Evolutionary conservation across 2,113 vertebrate species (phyloP).

Genomic region (Planiliza haematocheilus): DNA sequence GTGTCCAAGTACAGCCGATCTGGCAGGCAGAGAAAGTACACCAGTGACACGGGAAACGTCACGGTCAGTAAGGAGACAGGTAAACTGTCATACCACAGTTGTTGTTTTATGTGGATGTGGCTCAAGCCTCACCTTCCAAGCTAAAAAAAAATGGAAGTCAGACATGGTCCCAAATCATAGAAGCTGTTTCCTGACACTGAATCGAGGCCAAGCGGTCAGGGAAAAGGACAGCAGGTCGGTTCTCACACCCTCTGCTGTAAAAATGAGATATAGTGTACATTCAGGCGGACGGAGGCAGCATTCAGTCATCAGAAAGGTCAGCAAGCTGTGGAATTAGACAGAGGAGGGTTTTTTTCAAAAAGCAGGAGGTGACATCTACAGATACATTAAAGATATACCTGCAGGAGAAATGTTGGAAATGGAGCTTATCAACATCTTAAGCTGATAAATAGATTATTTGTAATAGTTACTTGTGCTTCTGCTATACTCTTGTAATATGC

Average conservation of each 20-base stretch:
- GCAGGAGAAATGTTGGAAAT: no score
- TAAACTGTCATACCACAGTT: fast-evolving
- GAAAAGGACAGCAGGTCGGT: slow-evolving; percentile 49
- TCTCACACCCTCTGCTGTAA: slow-evolving; percentile 55
- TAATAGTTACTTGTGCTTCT: no score
- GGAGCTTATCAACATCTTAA: no score
- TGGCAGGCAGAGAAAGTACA: no score
- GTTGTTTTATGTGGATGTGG: neutral
- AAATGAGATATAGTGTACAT: neutral
- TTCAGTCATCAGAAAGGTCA: neutral
- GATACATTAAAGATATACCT: neutral
- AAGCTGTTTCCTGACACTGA: slow-evolving; percentile 24
- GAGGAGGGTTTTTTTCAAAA: no score
- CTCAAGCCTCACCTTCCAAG: no score
- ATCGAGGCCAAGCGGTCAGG: slow-evolving; percentile 34
- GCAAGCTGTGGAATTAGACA: no score
- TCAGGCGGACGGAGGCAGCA: neutral
- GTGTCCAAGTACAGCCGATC: neutral
- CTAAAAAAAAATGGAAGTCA: neutral
- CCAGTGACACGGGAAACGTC: no score
- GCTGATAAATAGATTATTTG: no score
- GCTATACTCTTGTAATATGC: no score
- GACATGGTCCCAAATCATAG: slow-evolving; percentile 23
- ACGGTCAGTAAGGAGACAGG: no score
- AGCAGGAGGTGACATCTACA: neutral